A percentile compares a stretch with the other conserved stretches of the same genome.
These are phyloP conservation scores for Portunus trituberculatus DNA, from an alignment of 1,140 invertebrate genomes.

Conservation along the genomic window DNA sequence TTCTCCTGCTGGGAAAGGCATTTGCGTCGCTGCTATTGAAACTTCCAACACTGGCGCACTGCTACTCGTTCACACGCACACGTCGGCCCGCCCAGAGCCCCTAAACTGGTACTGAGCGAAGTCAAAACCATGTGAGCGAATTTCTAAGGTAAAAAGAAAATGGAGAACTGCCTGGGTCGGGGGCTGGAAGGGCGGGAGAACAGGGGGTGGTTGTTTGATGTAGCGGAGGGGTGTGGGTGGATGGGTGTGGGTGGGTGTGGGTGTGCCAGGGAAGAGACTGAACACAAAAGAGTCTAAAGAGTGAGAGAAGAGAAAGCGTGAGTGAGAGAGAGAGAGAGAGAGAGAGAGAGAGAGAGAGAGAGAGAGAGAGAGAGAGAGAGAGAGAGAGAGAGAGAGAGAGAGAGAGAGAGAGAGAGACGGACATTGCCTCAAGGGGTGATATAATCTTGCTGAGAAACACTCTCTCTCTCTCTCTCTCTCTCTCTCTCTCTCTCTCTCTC, in stretches of 20 bases:
- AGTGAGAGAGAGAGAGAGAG: background rate
- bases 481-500: conserved; percentile 2
- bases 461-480: background rate
- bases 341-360: background rate
- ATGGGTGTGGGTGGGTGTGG: background rate
- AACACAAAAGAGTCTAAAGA: conserved; percentile 23
- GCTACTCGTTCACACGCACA: background rate
- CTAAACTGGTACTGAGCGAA: background rate
- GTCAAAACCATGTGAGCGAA: background rate
- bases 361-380: too few species aligned
- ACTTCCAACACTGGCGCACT: background rate
- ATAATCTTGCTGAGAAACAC: background rate
- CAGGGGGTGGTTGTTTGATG: background rate
- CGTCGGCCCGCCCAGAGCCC: background rate
- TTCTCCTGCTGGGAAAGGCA: background rate
- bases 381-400: too few species aligned
- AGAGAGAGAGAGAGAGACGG: too few species aligned
- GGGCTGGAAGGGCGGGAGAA: background rate
- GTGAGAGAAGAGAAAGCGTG: conserved; percentile 20
- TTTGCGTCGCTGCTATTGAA: background rate
- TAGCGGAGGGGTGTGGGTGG: background rate
- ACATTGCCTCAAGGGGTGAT: background rate
- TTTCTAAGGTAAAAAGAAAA: conserved; percentile 3
- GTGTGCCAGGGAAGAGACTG: background rate
- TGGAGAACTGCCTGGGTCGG: background rate